A percentile compares a stretch with the other conserved stretches of the same genome.
phyloP scores from a whole-genome alignment of 2,888 invertebrate genomes.

The Minunthozetes semirufus region DNA sequence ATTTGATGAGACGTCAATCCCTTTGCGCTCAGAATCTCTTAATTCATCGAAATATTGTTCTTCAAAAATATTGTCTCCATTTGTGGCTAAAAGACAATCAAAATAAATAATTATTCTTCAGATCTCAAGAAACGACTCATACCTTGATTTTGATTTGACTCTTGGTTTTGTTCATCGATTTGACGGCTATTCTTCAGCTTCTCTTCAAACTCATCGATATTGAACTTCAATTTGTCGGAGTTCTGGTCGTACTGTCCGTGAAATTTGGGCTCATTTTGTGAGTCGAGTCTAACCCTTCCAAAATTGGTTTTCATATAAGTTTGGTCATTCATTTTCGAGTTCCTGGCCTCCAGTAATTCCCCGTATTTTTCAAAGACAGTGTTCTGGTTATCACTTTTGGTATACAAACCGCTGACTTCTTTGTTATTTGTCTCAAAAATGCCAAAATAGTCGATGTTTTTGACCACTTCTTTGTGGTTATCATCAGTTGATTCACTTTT shows the following conservation, averaged over 20 bases:
- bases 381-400: too few species aligned
- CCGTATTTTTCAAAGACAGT: background rate
- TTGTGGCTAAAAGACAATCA: background rate
- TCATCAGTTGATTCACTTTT: too few species aligned
- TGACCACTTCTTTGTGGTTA: background rate
- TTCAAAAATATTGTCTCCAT: slow-evolving; percentile 2
- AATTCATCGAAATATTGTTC: background rate
- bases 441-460: slow-evolving; percentile 29
- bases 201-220: background rate
- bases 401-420: background rate
- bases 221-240: background rate
- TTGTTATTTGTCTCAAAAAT: background rate
- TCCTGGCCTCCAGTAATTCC: background rate
- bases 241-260: slow-evolving; percentile 38
- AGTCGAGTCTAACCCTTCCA: slow-evolving; percentile 39
- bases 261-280: slow-evolving; percentile 35
- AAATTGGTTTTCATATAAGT: slow-evolving; percentile 20
- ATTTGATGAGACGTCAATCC: background rate
- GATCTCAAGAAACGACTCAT: background rate
- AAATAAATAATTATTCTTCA: background rate
- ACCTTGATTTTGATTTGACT: background rate
- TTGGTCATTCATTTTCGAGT: background rate
- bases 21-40: background rate
- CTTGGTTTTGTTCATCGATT: background rate
- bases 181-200: background rate